phyloP scores from a whole-genome alignment of 2,888 invertebrate genomes.

The Anthoptus insignis region DNA sequence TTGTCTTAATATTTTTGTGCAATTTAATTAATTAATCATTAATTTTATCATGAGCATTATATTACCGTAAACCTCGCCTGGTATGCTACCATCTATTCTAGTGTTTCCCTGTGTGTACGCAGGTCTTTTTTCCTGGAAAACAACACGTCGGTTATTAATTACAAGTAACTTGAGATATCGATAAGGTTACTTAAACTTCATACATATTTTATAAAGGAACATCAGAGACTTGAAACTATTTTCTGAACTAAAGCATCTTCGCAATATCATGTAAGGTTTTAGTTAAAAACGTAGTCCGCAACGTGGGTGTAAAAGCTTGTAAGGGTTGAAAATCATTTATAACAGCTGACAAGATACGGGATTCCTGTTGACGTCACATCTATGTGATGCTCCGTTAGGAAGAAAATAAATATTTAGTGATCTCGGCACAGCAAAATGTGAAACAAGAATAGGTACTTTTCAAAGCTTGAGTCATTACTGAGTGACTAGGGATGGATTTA shows the following conservation, averaged over 20 bases:
- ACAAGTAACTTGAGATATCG: too few relatives aligned
- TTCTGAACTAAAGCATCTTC: background rate
- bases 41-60: too few relatives aligned
- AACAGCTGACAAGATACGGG: conserved; percentile 71
- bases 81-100: too few relatives aligned
- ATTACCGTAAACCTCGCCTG: too few relatives aligned
- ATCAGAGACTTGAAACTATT: background rate
- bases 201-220: background rate
- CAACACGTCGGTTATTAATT: too few relatives aligned
- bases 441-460: background rate
- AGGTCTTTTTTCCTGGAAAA: too few relatives aligned
- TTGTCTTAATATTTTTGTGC: too few relatives aligned
- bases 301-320: conserved; percentile 66
- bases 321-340: conserved; percentile 76
- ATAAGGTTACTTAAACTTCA: too few relatives aligned
- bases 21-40: too few relatives aligned
- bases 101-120: too few relatives aligned
- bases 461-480: background rate
- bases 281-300: conserved; percentile 55
- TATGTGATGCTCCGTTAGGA: background rate
- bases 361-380: conserved; percentile 54
- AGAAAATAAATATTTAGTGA: background rate
- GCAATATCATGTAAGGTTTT: background rate
- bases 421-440: background rate
- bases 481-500: too few relatives aligned